Base-by-base conservation (phyloP, 2,797 vertebrate species). In the Toxotes lorentzi region DNA sequence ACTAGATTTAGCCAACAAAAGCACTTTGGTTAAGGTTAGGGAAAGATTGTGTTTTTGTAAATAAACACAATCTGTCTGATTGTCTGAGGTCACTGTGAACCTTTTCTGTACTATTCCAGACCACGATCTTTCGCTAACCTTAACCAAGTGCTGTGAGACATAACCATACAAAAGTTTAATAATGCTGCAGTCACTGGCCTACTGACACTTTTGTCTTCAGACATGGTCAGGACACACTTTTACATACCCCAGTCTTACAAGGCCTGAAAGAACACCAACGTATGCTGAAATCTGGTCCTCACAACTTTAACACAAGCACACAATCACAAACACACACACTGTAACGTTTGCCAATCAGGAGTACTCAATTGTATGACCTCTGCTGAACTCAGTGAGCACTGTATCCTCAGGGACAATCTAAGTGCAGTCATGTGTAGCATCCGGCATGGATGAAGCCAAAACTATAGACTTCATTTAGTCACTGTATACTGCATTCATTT, bases 401-500 rank as follows among this genome's bases (percentile, higher is more conserved):
- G 24, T 14, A 19, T 72, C 12, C 0, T 67, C 56, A 48, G 62
- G 65, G 45, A 50, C 9, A 24, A 48, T 65, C 30, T 47, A 68
- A 66, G 63, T 64, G 51, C 45, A 69, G 56, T 61, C 43, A 62
- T 70, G 30, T 50, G 60, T 51, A 61, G 72, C 65, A 76, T 83
- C 68, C 76, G 71, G 56, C 34, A 17, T 58, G 51, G 73, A 23
- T 41, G 11, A 73, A 65, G 65, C 68, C 79, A 63, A 77, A 67
- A 40, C 57, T 76, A 51, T 23, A 81, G 53, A 54, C 32, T 57
- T 65, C 57, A 62, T 45, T 66, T 34, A 40, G 30, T 80, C 56
- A 0, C 70, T 41, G 23, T 45, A 64, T 16, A 61, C 32, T 32
- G 38, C 13, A 9, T 69, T 62, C 9, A 71, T 62, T 73, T 57